phyloP scores from a whole-genome alignment of 2,113 vertebrate species.

The Salvator merianae region DNA sequence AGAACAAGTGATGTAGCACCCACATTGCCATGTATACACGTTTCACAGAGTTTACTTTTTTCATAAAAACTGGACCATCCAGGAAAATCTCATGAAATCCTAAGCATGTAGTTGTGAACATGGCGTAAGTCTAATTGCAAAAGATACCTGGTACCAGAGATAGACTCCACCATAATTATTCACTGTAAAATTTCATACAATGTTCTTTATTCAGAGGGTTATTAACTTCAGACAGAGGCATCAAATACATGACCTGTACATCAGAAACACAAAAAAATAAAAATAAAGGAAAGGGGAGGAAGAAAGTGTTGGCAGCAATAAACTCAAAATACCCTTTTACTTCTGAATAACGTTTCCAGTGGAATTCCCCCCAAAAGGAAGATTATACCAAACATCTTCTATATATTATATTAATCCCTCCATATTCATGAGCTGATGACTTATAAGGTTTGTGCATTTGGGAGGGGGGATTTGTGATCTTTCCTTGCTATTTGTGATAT shows the following conservation, averaged over 20 bases:
- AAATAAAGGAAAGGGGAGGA: neutral
- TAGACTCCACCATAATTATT: neutral
- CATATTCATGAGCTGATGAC: too few relatives aligned
- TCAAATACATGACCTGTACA: neutral
- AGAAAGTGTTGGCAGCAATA: too few relatives aligned
- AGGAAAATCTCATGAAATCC: too few relatives aligned
- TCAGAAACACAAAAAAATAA: neutral
- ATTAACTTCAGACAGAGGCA: neutral
- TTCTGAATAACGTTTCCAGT: neutral
- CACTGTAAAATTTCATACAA: neutral
- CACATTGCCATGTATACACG: too few relatives aligned
- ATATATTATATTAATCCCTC: neutral
- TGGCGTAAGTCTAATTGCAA: neutral
- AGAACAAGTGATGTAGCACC: too few relatives aligned
- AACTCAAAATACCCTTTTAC: neutral
- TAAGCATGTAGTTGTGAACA: too few relatives aligned
- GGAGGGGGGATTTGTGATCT: too few relatives aligned
- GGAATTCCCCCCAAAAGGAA: neutral
- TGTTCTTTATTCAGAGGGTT: constrained; percentile 31
- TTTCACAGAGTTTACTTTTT: too few relatives aligned
- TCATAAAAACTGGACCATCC: too few relatives aligned
- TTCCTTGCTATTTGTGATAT: too few relatives aligned
- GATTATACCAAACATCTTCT: neutral
- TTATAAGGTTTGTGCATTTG: too few relatives aligned
- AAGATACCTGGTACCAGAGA: neutral